phyloP scores from a whole-genome alignment of 2,888 invertebrate genomes.

The Zelleria hepariella region DNA sequence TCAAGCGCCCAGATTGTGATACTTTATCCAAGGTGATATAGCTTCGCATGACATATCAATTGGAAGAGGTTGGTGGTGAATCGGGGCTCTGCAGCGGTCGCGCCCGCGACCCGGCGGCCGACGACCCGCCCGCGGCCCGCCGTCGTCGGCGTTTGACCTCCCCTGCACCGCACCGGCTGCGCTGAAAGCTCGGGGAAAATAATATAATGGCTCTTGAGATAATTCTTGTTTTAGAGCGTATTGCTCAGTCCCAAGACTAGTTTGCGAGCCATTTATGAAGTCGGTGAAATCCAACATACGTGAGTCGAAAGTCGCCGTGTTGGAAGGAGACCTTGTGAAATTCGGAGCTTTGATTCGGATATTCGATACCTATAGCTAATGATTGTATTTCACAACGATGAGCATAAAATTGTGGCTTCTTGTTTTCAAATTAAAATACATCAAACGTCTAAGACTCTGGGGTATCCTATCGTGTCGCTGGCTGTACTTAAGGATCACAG shows the following conservation, averaged over 20 bases:
- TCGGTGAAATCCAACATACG: neutral
- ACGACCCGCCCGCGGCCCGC: constrained; percentile 38
- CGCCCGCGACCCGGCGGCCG: constrained; percentile 28
- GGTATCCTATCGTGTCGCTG: neutral
- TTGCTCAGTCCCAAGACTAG: neutral
- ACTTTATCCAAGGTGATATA: neutral
- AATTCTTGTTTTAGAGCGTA: neutral
- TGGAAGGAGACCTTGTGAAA: neutral
- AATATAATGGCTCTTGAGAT: neutral
- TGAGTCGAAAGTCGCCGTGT: neutral
- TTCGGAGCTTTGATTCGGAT: too few relatives aligned
- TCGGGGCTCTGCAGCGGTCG: constrained; percentile 21
- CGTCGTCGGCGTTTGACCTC: constrained; percentile 49
- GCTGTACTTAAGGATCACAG: neutral
- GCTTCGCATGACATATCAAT: neutral
- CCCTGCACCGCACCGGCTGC: constrained; percentile 18
- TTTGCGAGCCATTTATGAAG: neutral
- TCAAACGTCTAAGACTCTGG: too few relatives aligned
- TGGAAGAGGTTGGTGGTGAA: constrained; percentile 20
- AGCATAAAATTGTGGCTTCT: too few relatives aligned
- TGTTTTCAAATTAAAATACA: too few relatives aligned
- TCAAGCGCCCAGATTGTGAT: neutral
- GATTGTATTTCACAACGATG: too few relatives aligned
- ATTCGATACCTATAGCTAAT: too few relatives aligned
- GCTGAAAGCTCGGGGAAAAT: neutral